Base-by-base conservation (phyloP, 2,797 vertebrate genomes). In the Picus viridis region DNA sequence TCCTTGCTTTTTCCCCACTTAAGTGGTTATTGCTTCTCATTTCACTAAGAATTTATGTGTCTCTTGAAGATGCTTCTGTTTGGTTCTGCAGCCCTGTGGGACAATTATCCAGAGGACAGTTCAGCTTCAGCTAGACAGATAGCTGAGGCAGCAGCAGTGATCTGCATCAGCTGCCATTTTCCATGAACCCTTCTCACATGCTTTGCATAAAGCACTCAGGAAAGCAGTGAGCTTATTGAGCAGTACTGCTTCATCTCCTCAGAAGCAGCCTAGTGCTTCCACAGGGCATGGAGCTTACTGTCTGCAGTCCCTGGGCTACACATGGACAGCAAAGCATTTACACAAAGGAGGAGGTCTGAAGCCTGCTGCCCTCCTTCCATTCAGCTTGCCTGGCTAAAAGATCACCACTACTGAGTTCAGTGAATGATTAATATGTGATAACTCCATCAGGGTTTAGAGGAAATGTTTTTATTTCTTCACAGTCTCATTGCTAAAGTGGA, bases 121-220 rank as follows among this genome's bases (percentile, higher is more conserved):
- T 83, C 47, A 24, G 43, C 49, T 83, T 67, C 63, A 71, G 89
- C 57, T 59, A 62, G 83, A 29, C 6, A 10, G 34, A 18, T 4
- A 36, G 30, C 45, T 69, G 70, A 34, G 90, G 63, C 74, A 63
- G 59, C 81, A 79, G 47, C 78, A 49, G 47, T 7, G 19, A 32
- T 69, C 51, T 12, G 3, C 51, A 39, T n/a, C 63, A 78, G 63
- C 47, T 91, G 30, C 70, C 24, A 1, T 51, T 41, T 61, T 51
- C 30, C 0, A 0, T 69, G 59, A 5, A 24, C 43, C 30, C 23
- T 51, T 36, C 51, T 86, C 3, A 1, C 10, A 7, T 0, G 0
- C 53, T 92, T 61, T 43, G 1, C 27, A 2, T 53, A 22, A 43
- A 78, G 34, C n/a, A 13, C 23, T 70, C 8, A 4, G 7, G 51